Percentiles rank a stretch among this genome's conserved stretches.
These are phyloP conservation scores for Acromyrmex echinatior DNA, from an alignment of 1,140 invertebrate genomes.

Conservation along the genomic window DNA sequence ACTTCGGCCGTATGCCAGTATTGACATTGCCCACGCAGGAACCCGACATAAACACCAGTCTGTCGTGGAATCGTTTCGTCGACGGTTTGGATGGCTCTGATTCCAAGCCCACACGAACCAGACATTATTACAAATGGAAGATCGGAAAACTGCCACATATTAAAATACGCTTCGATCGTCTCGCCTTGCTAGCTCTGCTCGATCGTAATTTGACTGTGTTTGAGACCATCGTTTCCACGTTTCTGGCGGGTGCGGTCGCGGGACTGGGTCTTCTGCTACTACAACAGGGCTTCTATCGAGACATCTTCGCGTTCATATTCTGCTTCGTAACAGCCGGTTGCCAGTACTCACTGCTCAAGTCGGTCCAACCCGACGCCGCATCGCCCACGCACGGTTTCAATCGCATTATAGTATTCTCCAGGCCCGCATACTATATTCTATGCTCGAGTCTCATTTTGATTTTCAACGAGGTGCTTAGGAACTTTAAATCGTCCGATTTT, in stretches of 20 bases:
- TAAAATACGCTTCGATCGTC: conserved; percentile 95
- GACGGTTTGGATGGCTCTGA: conserved; percentile 80
- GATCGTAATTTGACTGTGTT: conserved; percentile 95
- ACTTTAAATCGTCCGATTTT: conserved; percentile 85
- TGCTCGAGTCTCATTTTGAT: conserved; percentile 92
- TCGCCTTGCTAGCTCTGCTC: conserved; percentile 96
- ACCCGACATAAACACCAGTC: conserved; percentile 77
- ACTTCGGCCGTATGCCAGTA: conserved; percentile 76
- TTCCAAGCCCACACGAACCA: conserved; percentile 86
- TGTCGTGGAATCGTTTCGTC: conserved; percentile 83
- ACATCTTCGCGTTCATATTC: conserved; percentile 97
- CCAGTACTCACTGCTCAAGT: conserved; percentile 99
- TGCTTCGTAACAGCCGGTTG: conserved; percentile 98
- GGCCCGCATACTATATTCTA: conserved; percentile 98
- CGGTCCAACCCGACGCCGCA: conserved; percentile 99
- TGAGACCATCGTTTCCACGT: conserved; percentile 94
- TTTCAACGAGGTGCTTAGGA: conserved; percentile 87
- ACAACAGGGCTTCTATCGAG: conserved; percentile 94
- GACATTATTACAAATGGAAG: conserved; percentile 95
- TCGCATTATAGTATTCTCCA: conserved; percentile 96
- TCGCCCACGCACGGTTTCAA: conserved; percentile 99
- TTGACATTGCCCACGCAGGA: conserved; percentile 77
- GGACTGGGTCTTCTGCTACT: conserved; percentile 95
- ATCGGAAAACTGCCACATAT: conserved; percentile 90
- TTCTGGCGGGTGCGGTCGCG: conserved; percentile 95